Percentiles rank a stretch among this genome's conserved stretches.
phyloP scores from a whole-genome alignment of 2,888 invertebrate genomes.

The Coelopa pilipes region DNA sequence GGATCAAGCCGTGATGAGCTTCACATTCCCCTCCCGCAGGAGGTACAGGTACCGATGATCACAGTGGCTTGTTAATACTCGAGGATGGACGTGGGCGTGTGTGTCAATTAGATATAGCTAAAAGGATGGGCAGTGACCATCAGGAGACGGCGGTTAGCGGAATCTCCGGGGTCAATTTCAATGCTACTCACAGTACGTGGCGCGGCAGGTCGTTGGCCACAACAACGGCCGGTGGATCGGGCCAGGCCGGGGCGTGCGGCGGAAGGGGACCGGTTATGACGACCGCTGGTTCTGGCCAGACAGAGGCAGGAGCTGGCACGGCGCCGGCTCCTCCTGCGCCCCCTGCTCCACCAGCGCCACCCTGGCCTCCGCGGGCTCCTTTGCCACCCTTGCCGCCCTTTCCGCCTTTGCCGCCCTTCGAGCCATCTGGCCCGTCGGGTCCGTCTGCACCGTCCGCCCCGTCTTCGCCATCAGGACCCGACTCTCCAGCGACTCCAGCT shows the following conservation, averaged over 20 bases:
- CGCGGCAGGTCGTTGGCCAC: conserved; percentile 27
- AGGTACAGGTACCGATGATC: neutral
- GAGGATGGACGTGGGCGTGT: too few species aligned
- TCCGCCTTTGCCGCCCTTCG: conserved; percentile 57
- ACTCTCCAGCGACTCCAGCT: conserved; percentile 49
- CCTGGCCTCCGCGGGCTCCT: conserved; percentile 46
- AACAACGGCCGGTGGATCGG: neutral
- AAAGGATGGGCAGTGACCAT: too few species aligned
- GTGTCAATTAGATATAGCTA: too few species aligned
- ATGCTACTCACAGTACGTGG: conserved; percentile 24
- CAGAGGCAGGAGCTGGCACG: conserved; percentile 43
- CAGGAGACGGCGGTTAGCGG: too few species aligned
- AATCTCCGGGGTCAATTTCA: neutral
- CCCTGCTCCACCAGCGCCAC: conserved; percentile 55
- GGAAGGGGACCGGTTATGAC: too few species aligned
- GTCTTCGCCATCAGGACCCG: conserved; percentile 50
- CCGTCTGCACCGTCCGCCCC: conserved; percentile 56
- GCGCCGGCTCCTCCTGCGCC: conserved; percentile 47
- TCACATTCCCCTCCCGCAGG: too few species aligned
- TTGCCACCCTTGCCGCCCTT: conserved; percentile 57
- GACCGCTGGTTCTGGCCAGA: neutral
- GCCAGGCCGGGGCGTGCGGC: neutral
- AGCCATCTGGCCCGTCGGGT: conserved; percentile 55
- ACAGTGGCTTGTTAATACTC: too few species aligned
- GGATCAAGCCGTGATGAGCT: too few species aligned